Evolutionary conservation across 1,140 invertebrate genomes (phyloP).

Genomic region (Tetraneura akinire): DNA sequence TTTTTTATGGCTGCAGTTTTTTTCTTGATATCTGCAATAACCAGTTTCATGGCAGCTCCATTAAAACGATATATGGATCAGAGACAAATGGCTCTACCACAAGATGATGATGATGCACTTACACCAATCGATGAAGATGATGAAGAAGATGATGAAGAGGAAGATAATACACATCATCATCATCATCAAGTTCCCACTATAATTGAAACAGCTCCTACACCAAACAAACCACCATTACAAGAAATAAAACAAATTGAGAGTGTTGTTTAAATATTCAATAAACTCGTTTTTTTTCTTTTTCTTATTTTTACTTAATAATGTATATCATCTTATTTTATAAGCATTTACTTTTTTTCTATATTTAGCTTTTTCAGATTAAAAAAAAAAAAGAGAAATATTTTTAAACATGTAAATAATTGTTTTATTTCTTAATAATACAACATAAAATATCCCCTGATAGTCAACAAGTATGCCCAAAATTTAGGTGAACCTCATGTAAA

Average conservation of each 20-base stretch:
- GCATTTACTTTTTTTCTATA: conserved; percentile 41
- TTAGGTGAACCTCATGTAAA: conserved; percentile 40
- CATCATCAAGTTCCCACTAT: conserved; percentile 64
- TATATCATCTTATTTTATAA: conserved; percentile 29
- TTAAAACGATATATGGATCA: conserved; percentile 63
- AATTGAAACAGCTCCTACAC: conserved; percentile 67
- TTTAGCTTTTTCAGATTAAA: conserved; percentile 28
- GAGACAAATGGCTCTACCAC: conserved; percentile 59
- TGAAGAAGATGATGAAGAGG: conserved; percentile 69
- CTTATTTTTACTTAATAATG: conserved; percentile 38
- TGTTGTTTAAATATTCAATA: conserved; percentile 62
- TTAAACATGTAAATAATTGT: conserved; percentile 33
- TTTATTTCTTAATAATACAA: conserved; percentile 43
- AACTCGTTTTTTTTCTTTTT: conserved; percentile 6
- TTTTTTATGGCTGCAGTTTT: conserved; percentile 91
- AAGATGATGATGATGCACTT: conserved; percentile 68
- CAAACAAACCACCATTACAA: conserved; percentile 58
- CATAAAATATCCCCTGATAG: conserved; percentile 27
- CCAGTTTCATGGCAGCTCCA: conserved; percentile 80
- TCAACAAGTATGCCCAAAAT: conserved; percentile 34
- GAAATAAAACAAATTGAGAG: conserved; percentile 71
- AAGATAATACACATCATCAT: conserved; percentile 65
- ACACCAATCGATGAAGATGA: conserved; percentile 80
- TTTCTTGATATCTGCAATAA: conserved; percentile 81
- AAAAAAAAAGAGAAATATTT: conserved; percentile 45